Base-by-base conservation (phyloP, 2,797 vertebrate genomes). In the Pogoniulus pusillus region DNA sequence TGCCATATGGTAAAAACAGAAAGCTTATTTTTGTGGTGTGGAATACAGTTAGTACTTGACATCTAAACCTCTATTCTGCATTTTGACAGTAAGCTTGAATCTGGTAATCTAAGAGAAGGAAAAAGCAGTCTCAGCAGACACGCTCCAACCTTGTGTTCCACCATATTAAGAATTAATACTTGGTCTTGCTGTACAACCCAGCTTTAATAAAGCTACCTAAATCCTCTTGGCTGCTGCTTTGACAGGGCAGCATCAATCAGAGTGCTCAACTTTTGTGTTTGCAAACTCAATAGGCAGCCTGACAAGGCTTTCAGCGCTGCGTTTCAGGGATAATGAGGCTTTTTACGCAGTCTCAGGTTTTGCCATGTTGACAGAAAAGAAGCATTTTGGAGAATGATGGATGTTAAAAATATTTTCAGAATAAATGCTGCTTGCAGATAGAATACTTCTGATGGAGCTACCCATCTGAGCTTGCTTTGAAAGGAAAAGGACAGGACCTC, bases 11-110 rank as follows among this genome's bases (percentile, higher is more conserved):
- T 70, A 87, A 81, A 93, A 92, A 74, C 29, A 10, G 47, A 88
- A 81, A 68, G 57, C 17, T 23, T 47, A 54, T 49, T 32, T 45
- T 51, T n/a, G 43, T 32, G 53, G 24, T 1, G 16, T 65, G 54
- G 35, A 55, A 82, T 78, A n/a, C 23, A 85, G 70, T 45, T 74
- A 78, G 64, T 47, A 76, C 81, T 96, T 89, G 63, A 81, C 71
- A 58, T 90, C 81, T 92, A 91, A 92, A 90, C 66, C 93, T 89
- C 71, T 91, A 91, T 96, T 97, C 85, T 95, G 89, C 75, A 47
- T 97, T 96, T 96, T 98, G 97, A 97, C 97, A 98, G 96, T 97
- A 98, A 97, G 97, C 97, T 98, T 98, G 97, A 97, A 97, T 97
- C 96, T 97, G 96, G 97, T 98, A 98, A 98, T 98, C 97, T 97